These are phyloP conservation scores for Tetropium fuscum DNA, from an alignment of 2,888 invertebrate species.

Conservation along the genomic window DNA sequence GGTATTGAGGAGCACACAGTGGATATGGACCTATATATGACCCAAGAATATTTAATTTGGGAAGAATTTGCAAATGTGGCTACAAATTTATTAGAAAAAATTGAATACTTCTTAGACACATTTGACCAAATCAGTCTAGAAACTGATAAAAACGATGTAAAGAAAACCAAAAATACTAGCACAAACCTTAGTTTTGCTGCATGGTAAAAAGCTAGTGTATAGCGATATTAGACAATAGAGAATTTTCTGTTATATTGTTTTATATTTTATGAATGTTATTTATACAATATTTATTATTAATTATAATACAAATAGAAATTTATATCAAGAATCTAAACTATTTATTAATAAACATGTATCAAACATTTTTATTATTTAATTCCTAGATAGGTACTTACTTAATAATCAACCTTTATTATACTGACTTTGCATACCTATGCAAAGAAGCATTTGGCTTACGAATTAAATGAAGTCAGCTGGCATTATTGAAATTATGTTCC, in stretches of 20 bases:
- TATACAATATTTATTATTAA: conserved; percentile 2
- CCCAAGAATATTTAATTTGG: conserved; percentile 70
- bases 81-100: conserved; percentile 77
- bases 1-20: conserved; percentile 64
- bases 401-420: too few species aligned
- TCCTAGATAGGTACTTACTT: too few species aligned
- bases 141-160: conserved; percentile 35
- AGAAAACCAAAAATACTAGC: conserved; percentile 54
- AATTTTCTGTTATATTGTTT: conserved; percentile 26
- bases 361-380: neutral
- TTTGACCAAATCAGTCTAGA: conserved; percentile 59
- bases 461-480: conserved; percentile 54
- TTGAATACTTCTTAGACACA: conserved; percentile 67
- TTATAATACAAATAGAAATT: neutral
- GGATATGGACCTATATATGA: conserved; percentile 59
- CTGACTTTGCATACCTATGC: too few species aligned
- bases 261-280: conserved; percentile 25
- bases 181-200: conserved; percentile 63
- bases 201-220: conserved; percentile 54
- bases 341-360: neutral
- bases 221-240: conserved; percentile 10
- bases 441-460: too few species aligned
- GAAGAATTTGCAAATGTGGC: conserved; percentile 82
- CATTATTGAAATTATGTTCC: conserved; percentile 60
- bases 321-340: conserved; percentile 14